These are phyloP conservation scores for Heliconius cydno DNA, from an alignment of 2,888 invertebrate species.

Conservation along the genomic window DNA sequence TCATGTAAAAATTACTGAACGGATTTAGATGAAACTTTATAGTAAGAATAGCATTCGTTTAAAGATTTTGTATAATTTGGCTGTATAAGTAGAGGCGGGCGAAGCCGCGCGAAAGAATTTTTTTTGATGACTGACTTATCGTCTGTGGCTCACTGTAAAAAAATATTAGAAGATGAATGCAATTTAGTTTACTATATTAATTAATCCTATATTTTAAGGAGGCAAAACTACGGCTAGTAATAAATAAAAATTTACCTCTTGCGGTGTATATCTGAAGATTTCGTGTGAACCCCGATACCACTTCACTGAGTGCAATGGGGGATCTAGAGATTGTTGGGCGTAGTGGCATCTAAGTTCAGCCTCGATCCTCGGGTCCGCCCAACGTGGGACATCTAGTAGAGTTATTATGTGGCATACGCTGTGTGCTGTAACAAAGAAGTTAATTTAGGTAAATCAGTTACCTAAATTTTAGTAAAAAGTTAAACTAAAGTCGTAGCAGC, in stretches of 20 bases:
- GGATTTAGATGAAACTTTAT: too few relatives aligned
- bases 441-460: neutral
- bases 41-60: too few relatives aligned
- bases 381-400: conserved; percentile 70
- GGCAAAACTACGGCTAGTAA: neutral
- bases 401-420: conserved; percentile 74
- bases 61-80: too few relatives aligned
- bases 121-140: too few relatives aligned
- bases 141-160: too few relatives aligned
- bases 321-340: conserved; percentile 69
- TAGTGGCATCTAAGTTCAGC: conserved; percentile 71
- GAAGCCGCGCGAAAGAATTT: neutral
- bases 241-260: conserved; percentile 61
- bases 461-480: too few relatives aligned
- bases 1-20: too few relatives aligned
- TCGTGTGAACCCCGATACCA: conserved; percentile 87
- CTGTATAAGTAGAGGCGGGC: neutral
- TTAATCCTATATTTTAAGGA: too few relatives aligned
- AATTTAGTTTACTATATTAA: too few relatives aligned
- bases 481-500: neutral
- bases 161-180: too few relatives aligned
- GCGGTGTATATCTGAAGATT: conserved; percentile 76
- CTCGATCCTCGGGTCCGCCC: conserved; percentile 70
- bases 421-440: conserved; percentile 60
- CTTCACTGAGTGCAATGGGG: conserved; percentile 88